Conservation (phyloP, 2,797 vertebrate genomes). For the Poecilia picta region DNA sequence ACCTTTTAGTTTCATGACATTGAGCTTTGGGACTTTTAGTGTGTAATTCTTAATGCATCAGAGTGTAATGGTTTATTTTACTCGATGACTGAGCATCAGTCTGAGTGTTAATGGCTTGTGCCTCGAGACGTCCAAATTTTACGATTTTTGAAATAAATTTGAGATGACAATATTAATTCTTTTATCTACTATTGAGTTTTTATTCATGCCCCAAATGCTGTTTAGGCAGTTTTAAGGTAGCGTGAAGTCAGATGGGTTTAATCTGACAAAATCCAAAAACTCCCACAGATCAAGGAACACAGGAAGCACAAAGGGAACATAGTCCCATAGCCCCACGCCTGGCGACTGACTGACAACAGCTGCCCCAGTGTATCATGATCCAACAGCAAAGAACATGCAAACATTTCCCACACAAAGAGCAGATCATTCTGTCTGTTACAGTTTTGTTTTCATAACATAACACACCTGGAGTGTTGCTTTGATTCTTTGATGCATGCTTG, state of each 20-base stretch:
- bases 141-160: background rate
- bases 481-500: too few relatives aligned
- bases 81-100: background rate
- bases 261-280: background rate
- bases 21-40: background rate
- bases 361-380: too few relatives aligned
- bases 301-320: background rate
- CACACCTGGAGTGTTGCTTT: too few relatives aligned
- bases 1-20: background rate
- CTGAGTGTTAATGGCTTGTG: background rate
- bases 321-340: too few relatives aligned
- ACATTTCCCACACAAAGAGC: too few relatives aligned
- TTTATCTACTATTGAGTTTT: background rate
- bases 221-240: background rate
- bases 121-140: background rate
- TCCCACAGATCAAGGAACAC: background rate
- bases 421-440: too few relatives aligned
- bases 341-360: too few relatives aligned
- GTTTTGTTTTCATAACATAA: too few relatives aligned
- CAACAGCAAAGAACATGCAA: too few relatives aligned
- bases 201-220: background rate
- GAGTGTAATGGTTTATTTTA: background rate
- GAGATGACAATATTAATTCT: background rate
- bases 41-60: background rate
- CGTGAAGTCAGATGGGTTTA: background rate